Evolutionary conservation across 35 echinoderm and acorn worm species (phyloP), one percentile per base, ranked within the genome.

Genomic region (Heliocidaris tuberculata): DNA sequence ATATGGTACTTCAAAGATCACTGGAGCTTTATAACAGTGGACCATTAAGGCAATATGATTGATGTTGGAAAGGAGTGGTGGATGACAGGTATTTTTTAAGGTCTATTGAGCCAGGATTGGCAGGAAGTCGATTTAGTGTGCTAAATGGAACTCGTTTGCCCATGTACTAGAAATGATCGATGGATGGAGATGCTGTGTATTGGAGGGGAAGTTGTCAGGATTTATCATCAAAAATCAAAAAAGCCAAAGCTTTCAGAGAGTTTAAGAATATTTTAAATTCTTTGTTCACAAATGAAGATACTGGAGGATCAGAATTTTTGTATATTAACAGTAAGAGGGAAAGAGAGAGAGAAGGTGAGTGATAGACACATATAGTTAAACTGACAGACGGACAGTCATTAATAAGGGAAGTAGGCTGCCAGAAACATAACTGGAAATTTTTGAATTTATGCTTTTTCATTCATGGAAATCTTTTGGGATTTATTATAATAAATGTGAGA

Each of bases 21-120:
- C 24, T 71, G 21, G 19, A 78, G 65, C 65, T 78, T 42, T 78
- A 78, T 19, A 27, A 7, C 24, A 71, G 16, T 19, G 24, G 61
- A 78, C 65, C 65, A 78, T 78, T 78, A 78, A n/a, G 21, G 65
- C 65, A 78, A n/a, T 78, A n/a, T n/a, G 65, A 78, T 78, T 78
- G 65, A 78, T 78, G 27, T n/a, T 78, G 65, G 27, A 27, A 78
- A 19, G 65, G 17, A 78, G 17, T 78, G 21, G 7, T 78, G 7
- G 19, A n/a, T 78, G 65, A 78, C 65, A 78, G 65, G 21, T 4
- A 78, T 78, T 78, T 78, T n/a, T 78, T 78, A 19, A 78, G 19
- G 19, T n/a, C 65, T 78, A n/a, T 78, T 78, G 21, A 78, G 65
- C 65, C 21, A n/a, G 4, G 65, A 27, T 78, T 78, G 65, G 65